phyloP scores from a whole-genome alignment of 2,797 vertebrate genomes.

The Hippoglossus hippoglossus region DNA sequence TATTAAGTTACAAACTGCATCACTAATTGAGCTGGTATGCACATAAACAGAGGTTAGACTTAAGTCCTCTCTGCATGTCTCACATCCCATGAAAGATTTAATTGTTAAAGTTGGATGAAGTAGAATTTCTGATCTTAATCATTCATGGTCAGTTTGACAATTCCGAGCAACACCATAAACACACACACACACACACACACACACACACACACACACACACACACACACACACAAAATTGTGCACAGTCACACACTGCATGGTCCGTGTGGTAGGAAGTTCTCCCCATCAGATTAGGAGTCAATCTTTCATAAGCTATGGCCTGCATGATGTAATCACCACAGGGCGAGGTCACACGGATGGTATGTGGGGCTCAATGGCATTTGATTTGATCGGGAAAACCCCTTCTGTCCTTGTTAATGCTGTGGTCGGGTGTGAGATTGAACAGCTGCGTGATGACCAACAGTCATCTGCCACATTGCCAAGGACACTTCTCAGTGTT shows the following conservation, averaged over 20 bases:
- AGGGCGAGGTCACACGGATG: conserved; percentile 59
- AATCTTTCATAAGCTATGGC: conserved; percentile 68
- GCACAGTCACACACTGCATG: conserved; percentile 24
- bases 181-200: conserved; percentile 35
- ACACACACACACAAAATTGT: background rate
- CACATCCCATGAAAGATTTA: background rate
- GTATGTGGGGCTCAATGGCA: conserved; percentile 27
- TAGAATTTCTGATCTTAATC: background rate
- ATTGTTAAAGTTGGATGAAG: background rate
- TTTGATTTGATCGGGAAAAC: conserved; percentile 58
- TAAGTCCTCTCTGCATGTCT: background rate
- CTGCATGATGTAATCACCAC: conserved; percentile 73
- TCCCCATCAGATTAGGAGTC: conserved; percentile 70
- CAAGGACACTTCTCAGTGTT: background rate
- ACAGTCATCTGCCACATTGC: conserved; percentile 23
- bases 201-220: conserved; percentile 37
- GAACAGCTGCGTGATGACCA: conserved; percentile 59
- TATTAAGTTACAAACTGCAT: background rate
- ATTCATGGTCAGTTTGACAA: conserved; percentile 7
- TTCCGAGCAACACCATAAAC: background rate
- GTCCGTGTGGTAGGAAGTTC: conserved; percentile 62
- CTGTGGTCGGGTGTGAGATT: conserved; percentile 36
- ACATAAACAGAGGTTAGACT: background rate
- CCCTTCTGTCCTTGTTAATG: conserved; percentile 57
- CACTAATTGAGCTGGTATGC: background rate